Evolutionary conservation across 2,797 vertebrate genomes (phyloP), one percentile per base, ranked within the genome.

Genomic region (Squalus acanthias): DNA sequence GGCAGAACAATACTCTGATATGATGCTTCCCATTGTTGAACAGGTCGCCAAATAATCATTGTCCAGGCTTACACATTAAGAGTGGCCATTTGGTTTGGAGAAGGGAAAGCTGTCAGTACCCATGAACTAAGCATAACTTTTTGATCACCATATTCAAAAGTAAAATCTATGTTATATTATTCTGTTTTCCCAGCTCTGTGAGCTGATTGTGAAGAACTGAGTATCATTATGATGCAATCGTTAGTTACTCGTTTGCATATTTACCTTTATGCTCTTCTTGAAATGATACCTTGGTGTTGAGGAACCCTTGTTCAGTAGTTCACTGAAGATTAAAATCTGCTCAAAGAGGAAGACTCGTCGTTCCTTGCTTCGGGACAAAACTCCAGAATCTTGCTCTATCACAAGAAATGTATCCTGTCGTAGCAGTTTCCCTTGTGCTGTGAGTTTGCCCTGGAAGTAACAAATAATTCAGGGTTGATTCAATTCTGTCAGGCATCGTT

Each of bases 321-420:
- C 99, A 2, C 99, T 99, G 98, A 99, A 99, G 98, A 99, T 99
- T 97, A 99, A 99, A 0, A 99, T 99, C 97, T 99, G 99, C 97
- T 99, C 99, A 0, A 99, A 99, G 97, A 99, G 98, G 97, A 99
- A 99, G 96, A 99, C 99, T 0, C 99, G 98, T 0, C 99, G 98
- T 94, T 99, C 99, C 97, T 99, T 99, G 7, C 99, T 99, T 65
- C 99, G 98, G 0, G 99, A 99, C 97, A 99, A 98, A 88, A 99
- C 98, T 24, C 99, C 98, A 0, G 98, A 97, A 46, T 99, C 99
- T 98, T 99, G 98, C 97, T 99, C 99, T 0, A 98, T 99, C 96
- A 99, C 99, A 0, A 98, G 99, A 98, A 99, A 99, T 0, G 99
- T 99, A 97, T 99, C 99, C 98, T 99, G 99, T 97, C 99, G 99